These are phyloP conservation scores for Drosophila micromelanica DNA, from an alignment of 1,140 invertebrate genomes.

Conservation along the genomic window DNA sequence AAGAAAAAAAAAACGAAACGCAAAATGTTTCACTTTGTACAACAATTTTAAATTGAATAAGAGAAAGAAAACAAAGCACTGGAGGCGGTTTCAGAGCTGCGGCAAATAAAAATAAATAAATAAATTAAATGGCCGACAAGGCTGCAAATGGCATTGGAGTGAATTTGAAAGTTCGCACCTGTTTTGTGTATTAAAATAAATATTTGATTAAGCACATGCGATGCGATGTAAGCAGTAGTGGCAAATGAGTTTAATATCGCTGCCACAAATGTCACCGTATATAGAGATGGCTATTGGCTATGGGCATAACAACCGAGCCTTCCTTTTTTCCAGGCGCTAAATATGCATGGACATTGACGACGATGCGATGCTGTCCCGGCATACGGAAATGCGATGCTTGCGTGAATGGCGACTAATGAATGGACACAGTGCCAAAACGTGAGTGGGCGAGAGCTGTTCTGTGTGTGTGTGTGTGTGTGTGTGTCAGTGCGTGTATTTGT, in stretches of 20 bases:
- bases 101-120: slow-evolving; percentile 64
- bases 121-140: slow-evolving; percentile 14
- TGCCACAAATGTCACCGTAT: slow-evolving; percentile 62
- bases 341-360: slow-evolving; percentile 51
- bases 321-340: slow-evolving; percentile 41
- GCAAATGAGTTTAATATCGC: slow-evolving; percentile 53
- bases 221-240: slow-evolving; percentile 4
- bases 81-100: slow-evolving; percentile 25
- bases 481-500: background rate
- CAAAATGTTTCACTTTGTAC: slow-evolving; percentile 18
- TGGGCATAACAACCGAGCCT: slow-evolving; percentile 16
- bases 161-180: slow-evolving; percentile 70
- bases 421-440: slow-evolving; percentile 41
- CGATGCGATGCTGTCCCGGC: background rate
- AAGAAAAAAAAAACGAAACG: slow-evolving; percentile 2
- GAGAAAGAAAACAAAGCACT: slow-evolving; percentile 13
- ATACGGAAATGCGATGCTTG: slow-evolving; percentile 48
- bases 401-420: slow-evolving; percentile 65
- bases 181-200: slow-evolving; percentile 58
- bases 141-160: background rate
- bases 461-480: background rate
- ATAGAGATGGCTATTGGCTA: slow-evolving; percentile 38
- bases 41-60: slow-evolving; percentile 20
- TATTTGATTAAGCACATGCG: slow-evolving; percentile 63
- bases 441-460: slow-evolving; percentile 1